A percentile compares a stretch with the other conserved stretches of the same genome.
These are phyloP conservation scores for Tylochromis polylepis DNA, from an alignment of 2,113 vertebrate genomes.

Conservation along the genomic window DNA sequence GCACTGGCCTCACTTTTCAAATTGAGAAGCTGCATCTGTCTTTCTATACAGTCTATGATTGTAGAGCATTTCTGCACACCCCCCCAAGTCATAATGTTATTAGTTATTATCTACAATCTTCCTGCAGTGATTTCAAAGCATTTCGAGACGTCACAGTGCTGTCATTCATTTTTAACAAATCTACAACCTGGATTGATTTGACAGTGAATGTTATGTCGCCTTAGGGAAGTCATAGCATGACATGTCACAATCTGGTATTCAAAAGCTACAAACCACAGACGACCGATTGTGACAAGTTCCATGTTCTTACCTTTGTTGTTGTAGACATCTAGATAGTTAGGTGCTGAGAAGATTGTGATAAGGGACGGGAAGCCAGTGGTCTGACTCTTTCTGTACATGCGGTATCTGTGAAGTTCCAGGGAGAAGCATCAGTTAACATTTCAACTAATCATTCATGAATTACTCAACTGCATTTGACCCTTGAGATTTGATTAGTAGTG, in stretches of 20 bases:
- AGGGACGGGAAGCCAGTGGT: conserved; percentile 98
- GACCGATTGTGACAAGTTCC: not conserved
- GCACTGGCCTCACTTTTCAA: not conserved
- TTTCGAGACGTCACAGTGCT: not conserved
- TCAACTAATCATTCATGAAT: not conserved
- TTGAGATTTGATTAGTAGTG: not conserved
- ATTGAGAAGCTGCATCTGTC: not conserved
- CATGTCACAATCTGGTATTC: not conserved
- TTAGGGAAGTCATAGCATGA: not conserved
- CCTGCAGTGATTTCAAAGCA: not conserved
- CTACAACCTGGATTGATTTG: not conserved
- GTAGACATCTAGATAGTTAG: conserved; percentile 99
- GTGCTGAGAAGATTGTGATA: conserved; percentile 99
- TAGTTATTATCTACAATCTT: not conserved
- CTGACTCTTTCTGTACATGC: conserved; percentile 99
- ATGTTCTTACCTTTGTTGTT: conserved; percentile 94
- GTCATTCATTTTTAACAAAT: not conserved
- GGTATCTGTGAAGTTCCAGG: conserved; percentile 78
- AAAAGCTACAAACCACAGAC: not conserved
- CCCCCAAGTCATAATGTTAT: not conserved
- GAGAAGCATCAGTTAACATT: not conserved
- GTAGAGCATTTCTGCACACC: not conserved
- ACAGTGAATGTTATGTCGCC: not conserved
- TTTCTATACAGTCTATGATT: not conserved
- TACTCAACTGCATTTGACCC: not conserved